Conservation (phyloP, 2,797 vertebrate genomes). For the Anabacerthia variegaticeps region DNA sequence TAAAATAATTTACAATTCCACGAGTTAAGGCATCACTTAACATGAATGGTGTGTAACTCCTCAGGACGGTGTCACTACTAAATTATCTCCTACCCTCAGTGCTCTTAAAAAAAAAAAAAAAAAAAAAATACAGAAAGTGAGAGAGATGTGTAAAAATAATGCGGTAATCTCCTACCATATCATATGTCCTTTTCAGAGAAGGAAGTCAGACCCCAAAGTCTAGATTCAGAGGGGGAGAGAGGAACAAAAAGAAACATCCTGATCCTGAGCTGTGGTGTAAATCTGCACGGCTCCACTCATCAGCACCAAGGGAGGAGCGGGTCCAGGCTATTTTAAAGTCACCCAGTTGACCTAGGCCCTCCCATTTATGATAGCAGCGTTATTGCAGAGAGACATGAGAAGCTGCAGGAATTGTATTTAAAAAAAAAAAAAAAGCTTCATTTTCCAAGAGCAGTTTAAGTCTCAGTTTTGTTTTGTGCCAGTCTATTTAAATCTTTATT, state of each 20-base stretch:
- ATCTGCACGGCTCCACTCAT: background rate
- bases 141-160: conserved; percentile 30
- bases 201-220: background rate
- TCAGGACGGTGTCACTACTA: background rate
- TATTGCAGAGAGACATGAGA: background rate
- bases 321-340: background rate
- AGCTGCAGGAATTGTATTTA: background rate
- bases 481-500: conserved; percentile 80
- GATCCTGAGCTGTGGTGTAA: background rate
- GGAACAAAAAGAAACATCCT: background rate
- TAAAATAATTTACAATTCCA: conserved; percentile 71
- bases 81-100: conserved; percentile 13
- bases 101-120: conserved; percentile 27
- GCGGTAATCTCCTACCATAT: background rate
- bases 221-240: background rate
- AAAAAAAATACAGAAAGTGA: background rate
- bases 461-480: conserved; percentile 76
- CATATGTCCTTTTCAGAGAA: background rate
- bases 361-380: background rate
- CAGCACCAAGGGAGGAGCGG: background rate
- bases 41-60: conserved; percentile 54
- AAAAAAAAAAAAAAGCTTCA: background rate
- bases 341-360: background rate
- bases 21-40: conserved; percentile 66
- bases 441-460: conserved; percentile 46